Percentiles rank a stretch among this genome's conserved stretches.
phyloP scores from a whole-genome alignment of 2,888 invertebrate species.

The Syritta pipiens region DNA sequence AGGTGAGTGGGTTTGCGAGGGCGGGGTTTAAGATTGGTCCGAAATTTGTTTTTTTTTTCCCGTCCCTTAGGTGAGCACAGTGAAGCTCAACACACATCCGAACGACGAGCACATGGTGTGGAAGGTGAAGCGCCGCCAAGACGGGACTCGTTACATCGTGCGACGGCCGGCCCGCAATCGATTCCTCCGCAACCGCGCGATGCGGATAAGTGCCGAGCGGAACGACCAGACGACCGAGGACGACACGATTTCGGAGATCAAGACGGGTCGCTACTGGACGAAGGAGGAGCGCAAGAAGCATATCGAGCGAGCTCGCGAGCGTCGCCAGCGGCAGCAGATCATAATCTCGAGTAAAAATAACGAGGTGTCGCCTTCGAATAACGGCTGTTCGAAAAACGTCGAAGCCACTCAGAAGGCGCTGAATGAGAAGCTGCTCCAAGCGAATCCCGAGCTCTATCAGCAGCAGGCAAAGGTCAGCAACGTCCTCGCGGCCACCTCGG shows the following conservation, averaged over 20 bases:
- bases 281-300: constrained; percentile 88
- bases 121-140: constrained; percentile 88
- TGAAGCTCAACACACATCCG: constrained; percentile 46
- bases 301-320: constrained; percentile 85
- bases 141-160: constrained; percentile 88
- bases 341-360: constrained; percentile 53
- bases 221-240: constrained; percentile 85
- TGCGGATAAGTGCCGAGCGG: constrained; percentile 84
- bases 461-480: constrained; percentile 4
- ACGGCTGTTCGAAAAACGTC: not conserved
- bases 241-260: constrained; percentile 88
- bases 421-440: constrained; percentile 12
- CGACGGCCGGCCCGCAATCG: constrained; percentile 85
- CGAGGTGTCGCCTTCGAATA: constrained; percentile 22
- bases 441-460: constrained; percentile 3
- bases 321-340: constrained; percentile 80
- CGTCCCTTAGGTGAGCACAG: constrained; percentile 66
- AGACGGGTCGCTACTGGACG: constrained; percentile 88
- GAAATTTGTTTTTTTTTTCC: not conserved
- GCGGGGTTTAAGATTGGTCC: not conserved
- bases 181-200: constrained; percentile 84
- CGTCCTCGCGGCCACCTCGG: constrained; percentile 79
- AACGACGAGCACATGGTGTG: constrained; percentile 82
- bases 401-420: constrained; percentile 12
- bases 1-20: constrained; percentile 75